Conservation (phyloP, 2,888 invertebrate species). For the Camptogramma bilineatum region DNA sequence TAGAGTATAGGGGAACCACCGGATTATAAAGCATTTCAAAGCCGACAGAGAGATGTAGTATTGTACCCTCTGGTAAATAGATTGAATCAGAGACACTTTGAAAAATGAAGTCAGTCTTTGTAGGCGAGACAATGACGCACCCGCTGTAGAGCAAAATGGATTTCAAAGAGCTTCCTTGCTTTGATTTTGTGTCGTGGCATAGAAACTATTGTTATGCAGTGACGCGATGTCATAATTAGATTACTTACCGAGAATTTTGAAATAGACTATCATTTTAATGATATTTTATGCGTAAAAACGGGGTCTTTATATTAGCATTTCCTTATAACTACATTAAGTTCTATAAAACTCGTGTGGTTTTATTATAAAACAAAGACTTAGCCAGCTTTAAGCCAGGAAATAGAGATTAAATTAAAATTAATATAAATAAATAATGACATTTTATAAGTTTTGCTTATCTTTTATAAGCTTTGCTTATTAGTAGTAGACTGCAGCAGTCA, state of each 20-base stretch:
- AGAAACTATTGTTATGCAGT: constrained; percentile 12
- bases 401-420: too few species aligned
- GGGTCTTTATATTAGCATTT: background rate
- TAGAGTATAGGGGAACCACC: constrained; percentile 9
- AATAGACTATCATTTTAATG: background rate
- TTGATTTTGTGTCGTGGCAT: constrained; percentile 34
- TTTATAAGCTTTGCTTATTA: too few species aligned
- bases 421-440: too few species aligned
- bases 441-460: too few species aligned
- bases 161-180: constrained; percentile 32
- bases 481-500: too few species aligned
- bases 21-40: constrained; percentile 40
- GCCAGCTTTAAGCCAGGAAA: too few species aligned
- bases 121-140: constrained; percentile 53
- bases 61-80: constrained; percentile 56
- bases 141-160: constrained; percentile 41
- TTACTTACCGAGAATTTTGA: background rate
- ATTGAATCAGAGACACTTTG: constrained; percentile 70
- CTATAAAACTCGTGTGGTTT: too few species aligned
- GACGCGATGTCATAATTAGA: constrained; percentile 13
- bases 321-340: too few species aligned
- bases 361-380: too few species aligned
- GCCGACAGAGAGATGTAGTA: constrained; percentile 41
- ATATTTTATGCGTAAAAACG: background rate
- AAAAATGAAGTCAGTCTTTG: constrained; percentile 64